Conservation (phyloP, 1,140 invertebrate species). For the Propsilocerus akamusi region DNA sequence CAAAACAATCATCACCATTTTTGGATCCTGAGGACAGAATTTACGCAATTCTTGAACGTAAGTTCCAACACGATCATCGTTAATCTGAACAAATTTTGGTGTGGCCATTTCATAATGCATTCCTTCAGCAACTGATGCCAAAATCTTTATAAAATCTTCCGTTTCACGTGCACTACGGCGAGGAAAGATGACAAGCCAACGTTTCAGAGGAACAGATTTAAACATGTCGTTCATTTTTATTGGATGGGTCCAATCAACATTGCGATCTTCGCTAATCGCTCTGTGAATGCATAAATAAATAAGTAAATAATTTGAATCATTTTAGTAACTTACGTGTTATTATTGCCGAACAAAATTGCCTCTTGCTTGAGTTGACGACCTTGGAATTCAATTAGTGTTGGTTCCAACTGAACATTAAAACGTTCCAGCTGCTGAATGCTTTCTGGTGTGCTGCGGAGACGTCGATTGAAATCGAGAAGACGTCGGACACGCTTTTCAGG, state of each 20-base stretch:
- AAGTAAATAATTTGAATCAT: too few species aligned
- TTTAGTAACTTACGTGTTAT: conserved; percentile 6
- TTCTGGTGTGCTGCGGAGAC: conserved; percentile 28
- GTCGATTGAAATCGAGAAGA: conserved; percentile 34
- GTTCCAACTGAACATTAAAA: conserved; percentile 44
- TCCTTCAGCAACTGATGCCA: conserved; percentile 25
- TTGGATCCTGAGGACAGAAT: conserved; percentile 29
- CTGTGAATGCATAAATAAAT: conserved; percentile 11
- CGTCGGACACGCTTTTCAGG: conserved; percentile 37
- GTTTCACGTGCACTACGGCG: conserved; percentile 22
- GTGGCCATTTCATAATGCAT: conserved; percentile 28
- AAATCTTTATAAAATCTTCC: conserved; percentile 27
- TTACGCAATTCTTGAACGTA: conserved; percentile 36
- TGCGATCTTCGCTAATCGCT: conserved; percentile 12
- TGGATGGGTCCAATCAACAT: conserved; percentile 31
- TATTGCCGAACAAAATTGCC: conserved; percentile 32
- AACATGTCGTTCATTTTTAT: conserved; percentile 25
- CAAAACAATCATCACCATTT: conserved; percentile 46
- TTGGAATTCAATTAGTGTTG: conserved; percentile 31
- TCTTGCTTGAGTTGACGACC: conserved; percentile 35
- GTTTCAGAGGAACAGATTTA: conserved; percentile 14
- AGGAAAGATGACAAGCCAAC: conserved; percentile 32
- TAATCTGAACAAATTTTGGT: conserved; percentile 21
- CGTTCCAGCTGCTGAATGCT: conserved; percentile 33
- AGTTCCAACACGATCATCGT: conserved; percentile 26